Evolutionary conservation across 2,797 vertebrate species (phyloP), one percentile per base, ranked within the genome.

Genomic region (Phrynocephalus forsythii): DNA sequence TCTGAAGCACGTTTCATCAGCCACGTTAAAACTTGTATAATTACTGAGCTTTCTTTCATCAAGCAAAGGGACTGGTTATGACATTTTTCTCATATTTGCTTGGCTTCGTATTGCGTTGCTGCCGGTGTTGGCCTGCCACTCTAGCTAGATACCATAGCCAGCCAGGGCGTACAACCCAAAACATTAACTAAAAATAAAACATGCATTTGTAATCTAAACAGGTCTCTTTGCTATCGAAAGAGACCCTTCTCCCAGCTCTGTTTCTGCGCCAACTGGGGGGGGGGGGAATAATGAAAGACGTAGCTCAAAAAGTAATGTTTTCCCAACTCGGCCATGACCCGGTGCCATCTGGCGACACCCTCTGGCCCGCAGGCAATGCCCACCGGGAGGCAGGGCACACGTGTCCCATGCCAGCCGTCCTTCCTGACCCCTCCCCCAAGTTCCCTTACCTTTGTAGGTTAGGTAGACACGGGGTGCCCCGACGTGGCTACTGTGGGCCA

Each of bases 371-470:
- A 63, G 20, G 15, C 60, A 63, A 1, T 26, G 22, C 16, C 48
- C 30, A 33, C 2, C 30, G 2, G 13, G 26, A 67, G 11, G 3
- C 33, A 30, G 44, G 18, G 33, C 3, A 1, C 24, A 10, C 3
- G 1, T 2, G 6, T 7, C 78, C 24, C 52, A 13, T 13, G 9
- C 52, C 52, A 56, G 52, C 52, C 13, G 11, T 56, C 52, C 52
- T 6, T 56, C 15, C 52, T 13, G 52, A 56, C 52, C 5, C 2
- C 30, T 18, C 30, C 22, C 26, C 3, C 9, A 44, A 33, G 30
- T n/a, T 15, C 82, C n/a, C 83, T 88, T 88, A 88, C 87, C 87
- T 85, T 88, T 88, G 83, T 88, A 85, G 71, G 87, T 76, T 28
- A 88, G 78, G 71, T 88, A 88, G 71, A 88, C 26, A 4, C 87